Evolutionary conservation across 2,888 invertebrate genomes (phyloP), one percentile per base, ranked within the genome.

Genomic region (Rhogogaster chlorosoma): DNA sequence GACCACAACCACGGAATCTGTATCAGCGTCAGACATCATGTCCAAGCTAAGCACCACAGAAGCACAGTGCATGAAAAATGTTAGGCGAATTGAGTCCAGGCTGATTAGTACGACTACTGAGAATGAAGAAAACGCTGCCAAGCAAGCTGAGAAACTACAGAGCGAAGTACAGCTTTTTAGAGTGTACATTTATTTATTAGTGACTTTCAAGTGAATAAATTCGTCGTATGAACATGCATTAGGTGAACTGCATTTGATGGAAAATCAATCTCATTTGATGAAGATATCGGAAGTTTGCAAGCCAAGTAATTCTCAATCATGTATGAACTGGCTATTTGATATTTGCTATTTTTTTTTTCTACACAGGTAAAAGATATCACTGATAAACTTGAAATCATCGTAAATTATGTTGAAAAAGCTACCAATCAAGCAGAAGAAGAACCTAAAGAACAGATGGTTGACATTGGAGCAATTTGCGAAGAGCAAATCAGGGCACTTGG

Each of bases 11-110:
- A 6, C 78, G n/a, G 61, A 22, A 36, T 61, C 57, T 18, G 36
- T 36, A 80, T 80, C 57, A n/a, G 36, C 88, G 0, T 84, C 86
- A 7, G 89, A 89, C 3, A 87, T 90, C 38, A 78, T 92, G 42
- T 86, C 88, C 0, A 90, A 90, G 82, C 85, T 92, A 42, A 89
- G 89, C 32, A 86, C 89, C 15, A 90, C 89, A 1, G 91, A 92
- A 84, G 84, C 86, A 70, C 78, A 87, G 29, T 84, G 92, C 15
- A 85, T 87, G 18, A 89, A 87, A 15, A 89, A 89, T 67, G 88
- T 91, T 9, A 88, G 89, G 5, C 87, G 89, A 80, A 86, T 91
- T 53, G 91, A 91, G 73, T 85, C 87, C 6, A 86, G 87, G 64
- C 84, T 92, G 38, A 89, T 90, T 36, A 83, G 73, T 4, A 22